Base-by-base conservation (phyloP, 1,140 invertebrate genomes). In the Plectrocnemia conspersa region DNA sequence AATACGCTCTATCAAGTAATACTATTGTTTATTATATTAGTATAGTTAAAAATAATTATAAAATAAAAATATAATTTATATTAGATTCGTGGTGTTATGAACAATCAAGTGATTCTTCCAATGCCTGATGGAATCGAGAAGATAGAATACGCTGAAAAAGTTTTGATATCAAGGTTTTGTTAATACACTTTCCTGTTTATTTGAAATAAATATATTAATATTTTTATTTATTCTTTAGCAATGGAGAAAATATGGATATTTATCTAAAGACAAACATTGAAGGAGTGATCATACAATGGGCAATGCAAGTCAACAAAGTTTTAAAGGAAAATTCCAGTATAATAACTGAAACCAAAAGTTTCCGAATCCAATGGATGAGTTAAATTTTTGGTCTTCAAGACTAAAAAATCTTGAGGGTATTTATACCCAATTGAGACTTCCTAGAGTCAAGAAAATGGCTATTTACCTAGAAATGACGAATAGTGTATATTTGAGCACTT, bases 211-310 rank as follows among this genome's bases (percentile, higher is more conserved):
- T 13, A n/a, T 49, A 18, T 24, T 38, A 2, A 42, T 10, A 25
- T 22, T 25, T 48, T n/a, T 52, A 29, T 25, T 9, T 57, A 2
- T 25, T 58, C 32, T 59, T 50, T 58, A 77, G 77, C 27, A 66
- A 75, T 18, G 75, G 75, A 2, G 75, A 78, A 61, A 66, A 71
- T 1, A 67, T 83, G 3, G 83, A 89, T 66, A 71, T 84, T 50
- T 70, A 78, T 54, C 66, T 92, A 36, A 84, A 88, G 63, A 83
- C 81, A 1, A 80, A 86, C 33, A 84, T 90, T 45, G 89, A 93
- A 71, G 81, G 80, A 21, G 80, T 85, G n/a, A 76, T 91, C 1
- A 88, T 88, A 58, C 88, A 89, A 66, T 93, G 90, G 90, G 78
- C 81, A 1, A 77, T 79, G 52, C 83, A 88, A 66, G 83, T 90